Base-by-base conservation (phyloP, 1,140 invertebrate species). In the Aporrectodea caliginosa region DNA sequence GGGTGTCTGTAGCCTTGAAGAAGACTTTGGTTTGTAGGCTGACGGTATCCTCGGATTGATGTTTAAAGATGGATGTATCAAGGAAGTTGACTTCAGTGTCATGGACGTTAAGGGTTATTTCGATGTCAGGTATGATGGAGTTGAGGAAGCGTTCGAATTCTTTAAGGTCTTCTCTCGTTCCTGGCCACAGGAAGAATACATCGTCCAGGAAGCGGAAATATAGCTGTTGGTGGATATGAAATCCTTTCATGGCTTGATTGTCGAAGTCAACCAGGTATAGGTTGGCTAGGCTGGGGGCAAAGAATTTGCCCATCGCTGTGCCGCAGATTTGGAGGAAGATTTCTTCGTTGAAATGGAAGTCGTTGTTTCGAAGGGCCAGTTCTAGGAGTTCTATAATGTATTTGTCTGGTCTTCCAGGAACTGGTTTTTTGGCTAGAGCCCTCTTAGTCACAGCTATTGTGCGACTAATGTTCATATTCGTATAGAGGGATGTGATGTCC, bases 281-380 rank as follows among this genome's bases (percentile, higher is more conserved):
- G 31, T 75, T 75, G 1, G 74, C 74, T 27, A 75, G 32, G 6
- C 22, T 35, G 2, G 74, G 74, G 1, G 74, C 32, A 30, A 35
- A 75, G 33, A 22, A 16, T 2, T 75, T 35, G 2, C 74, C 74
- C 74, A 75, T 75, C 1, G 74, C 74, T 27, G 27, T 29, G 6
- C 74, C 74, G n/a, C 35, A 35, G 35, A 58, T 75, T 75, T 75
- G 74, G 1, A 75, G 29, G 35, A 2, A 75, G 22, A 75, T 34
- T 75, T 58, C 30, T 1, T 35, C 35, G n/a, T 58, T 75, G 22
- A 35, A 75, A 2, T 35, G 22, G 35, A 75, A 75, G 35, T 75
- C 74, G 35, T 75, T 75, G 6, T 75, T 35, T 22, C n/a, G 14
- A 2, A 75, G 31, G 12, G 74, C 35, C 2, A 35, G 35, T 1